Conservation (phyloP, 1,140 invertebrate genomes). For the Bombus haemorrhoidalis region DNA sequence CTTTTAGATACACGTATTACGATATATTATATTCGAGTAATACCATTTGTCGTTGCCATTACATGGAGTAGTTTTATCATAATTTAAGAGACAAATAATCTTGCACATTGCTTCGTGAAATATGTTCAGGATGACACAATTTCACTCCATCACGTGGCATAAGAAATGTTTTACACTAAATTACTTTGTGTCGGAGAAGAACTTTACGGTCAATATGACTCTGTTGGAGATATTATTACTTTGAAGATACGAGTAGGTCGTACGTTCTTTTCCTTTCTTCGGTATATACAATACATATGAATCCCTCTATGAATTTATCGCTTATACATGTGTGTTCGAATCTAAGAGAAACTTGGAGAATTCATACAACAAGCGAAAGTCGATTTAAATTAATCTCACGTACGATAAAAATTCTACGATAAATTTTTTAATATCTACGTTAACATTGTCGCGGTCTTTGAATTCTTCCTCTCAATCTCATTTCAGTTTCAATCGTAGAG, state of each 20-base stretch:
- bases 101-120: not conserved
- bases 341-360: not conserved
- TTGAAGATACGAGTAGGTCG: not conserved
- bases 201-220: not conserved
- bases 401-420: too few species aligned
- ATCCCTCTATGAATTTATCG: not conserved
- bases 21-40: not conserved
- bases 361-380: not conserved
- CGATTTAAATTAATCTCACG: not conserved
- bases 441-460: too few species aligned
- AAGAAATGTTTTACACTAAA: conserved; percentile 3
- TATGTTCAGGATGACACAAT: not conserved
- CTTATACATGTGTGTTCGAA: not conserved
- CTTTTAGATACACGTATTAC: too few species aligned
- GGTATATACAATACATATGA: too few species aligned
- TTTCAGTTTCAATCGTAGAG: too few species aligned
- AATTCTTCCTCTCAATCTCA: too few species aligned
- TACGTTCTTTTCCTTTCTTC: not conserved
- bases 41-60: not conserved
- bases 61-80: not conserved
- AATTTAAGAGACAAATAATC: not conserved
- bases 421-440: too few species aligned
- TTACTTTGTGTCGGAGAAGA: not conserved
- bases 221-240: not conserved
- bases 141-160: not conserved